Base-by-base conservation (phyloP, 2,113 vertebrate species). In the Malurus elegans region DNA sequence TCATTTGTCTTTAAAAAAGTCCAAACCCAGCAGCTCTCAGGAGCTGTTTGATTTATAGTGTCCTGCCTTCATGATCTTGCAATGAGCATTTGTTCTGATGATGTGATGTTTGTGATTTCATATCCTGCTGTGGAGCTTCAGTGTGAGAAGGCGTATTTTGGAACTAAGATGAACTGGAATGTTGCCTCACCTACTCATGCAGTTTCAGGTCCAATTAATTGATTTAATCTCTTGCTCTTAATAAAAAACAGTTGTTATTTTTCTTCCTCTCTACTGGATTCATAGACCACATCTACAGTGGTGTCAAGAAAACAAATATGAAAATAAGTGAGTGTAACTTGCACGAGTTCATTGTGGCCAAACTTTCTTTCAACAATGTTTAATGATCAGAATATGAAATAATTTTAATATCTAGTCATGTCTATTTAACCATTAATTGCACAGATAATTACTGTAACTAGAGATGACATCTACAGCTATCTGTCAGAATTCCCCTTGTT, bases 101-200 rank as follows among this genome's bases (percentile, higher is more conserved):
- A 96, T 96, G 94, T 96, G 96, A 96, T 97, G 95, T 96, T 97
- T 95, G 95, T 96, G 94, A 97, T 96, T 96, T 97, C 94, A 96
- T 96, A 95, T 97, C 95, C 94, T 97, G 94, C 94, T 96, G 93
- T 92, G 94, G 94, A 86, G 82, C 65, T 95, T 96, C 92, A 92
- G 75, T 90, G 72, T 90, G 82, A 97, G 95, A 96, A 97, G 92
- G 88, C 90, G 69, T 94, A 96, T 95, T 94, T 92, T 96, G 95
- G 92, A 96, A 96, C 93, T 74, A 60, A 86, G 88, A 96, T 86
- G 93, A 95, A 69, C 93, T 96, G 96, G 95, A 97, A 94, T 96
- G 72, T 79, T 97, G 95, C 95, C 95, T 96, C 88, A 97, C 95
- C 95, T 94, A 96, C 92, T 96, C 93, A 95, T 94, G 82, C 93